Percentiles rank a stretch among this genome's conserved stretches.
These are phyloP conservation scores for Synanthedon vespiformis DNA, from an alignment of 2,888 invertebrate species.

Conservation along the genomic window DNA sequence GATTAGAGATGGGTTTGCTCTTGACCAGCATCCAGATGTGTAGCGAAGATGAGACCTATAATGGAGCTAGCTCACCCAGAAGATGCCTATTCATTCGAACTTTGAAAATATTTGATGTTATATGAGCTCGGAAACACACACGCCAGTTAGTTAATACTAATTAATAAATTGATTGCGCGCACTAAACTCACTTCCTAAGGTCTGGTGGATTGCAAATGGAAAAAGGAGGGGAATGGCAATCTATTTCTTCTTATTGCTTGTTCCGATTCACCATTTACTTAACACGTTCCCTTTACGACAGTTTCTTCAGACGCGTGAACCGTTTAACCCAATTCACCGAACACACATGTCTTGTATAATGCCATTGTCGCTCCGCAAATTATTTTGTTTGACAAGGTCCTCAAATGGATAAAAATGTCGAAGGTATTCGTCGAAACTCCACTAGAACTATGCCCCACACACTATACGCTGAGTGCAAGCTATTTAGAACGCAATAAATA, in stretches of 20 bases:
- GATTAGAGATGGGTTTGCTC: no score
- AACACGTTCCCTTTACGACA: constrained; percentile 7
- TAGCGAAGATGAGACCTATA: no score
- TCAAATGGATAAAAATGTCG: no score
- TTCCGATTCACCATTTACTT: constrained; percentile 14
- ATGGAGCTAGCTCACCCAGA: no score
- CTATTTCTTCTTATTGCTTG: constrained; percentile 35
- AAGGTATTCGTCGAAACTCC: no score
- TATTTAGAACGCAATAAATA: no score
- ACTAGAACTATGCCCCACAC: no score
- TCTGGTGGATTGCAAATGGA: constrained; percentile 36
- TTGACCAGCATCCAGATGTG: no score
- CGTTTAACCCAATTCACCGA: constrained; percentile 6
- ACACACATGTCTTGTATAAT: neutral
- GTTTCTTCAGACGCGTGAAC: constrained; percentile 7
- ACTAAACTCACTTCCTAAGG: constrained; percentile 10
- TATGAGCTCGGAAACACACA: no score
- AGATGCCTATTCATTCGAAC: no score
- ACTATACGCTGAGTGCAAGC: no score
- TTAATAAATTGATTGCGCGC: constrained; percentile 5
- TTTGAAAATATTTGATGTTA: no score
- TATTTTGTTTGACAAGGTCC: neutral
- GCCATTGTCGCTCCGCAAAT: neutral
- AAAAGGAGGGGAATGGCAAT: constrained; percentile 37
- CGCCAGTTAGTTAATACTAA: neutral